Conservation (phyloP, 2,113 vertebrate genomes). For the Phyllopteryx taeniolatus region DNA sequence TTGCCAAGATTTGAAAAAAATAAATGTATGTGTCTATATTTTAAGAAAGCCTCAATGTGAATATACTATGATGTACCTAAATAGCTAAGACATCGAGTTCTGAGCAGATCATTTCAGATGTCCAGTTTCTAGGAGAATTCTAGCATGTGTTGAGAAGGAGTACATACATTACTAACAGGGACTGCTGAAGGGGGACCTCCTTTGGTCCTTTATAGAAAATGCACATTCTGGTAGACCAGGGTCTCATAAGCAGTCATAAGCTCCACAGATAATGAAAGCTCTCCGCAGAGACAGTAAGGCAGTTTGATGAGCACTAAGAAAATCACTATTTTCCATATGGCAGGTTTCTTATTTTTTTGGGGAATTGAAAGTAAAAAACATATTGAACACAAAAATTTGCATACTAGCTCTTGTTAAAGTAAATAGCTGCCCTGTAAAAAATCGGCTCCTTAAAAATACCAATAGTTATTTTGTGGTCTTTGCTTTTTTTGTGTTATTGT, state of each 20-base stretch:
- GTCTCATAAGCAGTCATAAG: slow-evolving; percentile 67
- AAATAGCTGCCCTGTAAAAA: slow-evolving; percentile 81
- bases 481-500: slow-evolving; percentile 52
- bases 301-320: slow-evolving; percentile 70
- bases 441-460: slow-evolving; percentile 81
- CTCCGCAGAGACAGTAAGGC: slow-evolving; percentile 72
- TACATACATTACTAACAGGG: slow-evolving; percentile 82
- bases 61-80: slow-evolving; percentile 60
- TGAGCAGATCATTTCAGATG: slow-evolving; percentile 73
- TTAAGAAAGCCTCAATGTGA: slow-evolving; percentile 68
- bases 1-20: slow-evolving; percentile 67
- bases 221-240: slow-evolving; percentile 70
- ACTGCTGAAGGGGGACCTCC: slow-evolving; percentile 76
- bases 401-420: slow-evolving; percentile 62
- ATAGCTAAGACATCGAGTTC: slow-evolving; percentile 63
- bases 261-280: slow-evolving; percentile 71
- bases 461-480: slow-evolving; percentile 55
- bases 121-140: slow-evolving; percentile 74
- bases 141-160: slow-evolving; percentile 65
- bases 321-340: slow-evolving; percentile 67
- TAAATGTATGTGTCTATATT: slow-evolving; percentile 53
- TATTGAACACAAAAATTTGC: slow-evolving; percentile 54
- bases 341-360: slow-evolving; percentile 56
- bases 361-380: slow-evolving; percentile 48
- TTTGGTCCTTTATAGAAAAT: slow-evolving; percentile 70